Evolutionary conservation across 2,797 vertebrate species (phyloP), one percentile per base, ranked within the genome.

Genomic region (Sarcophilus harrisii): DNA sequence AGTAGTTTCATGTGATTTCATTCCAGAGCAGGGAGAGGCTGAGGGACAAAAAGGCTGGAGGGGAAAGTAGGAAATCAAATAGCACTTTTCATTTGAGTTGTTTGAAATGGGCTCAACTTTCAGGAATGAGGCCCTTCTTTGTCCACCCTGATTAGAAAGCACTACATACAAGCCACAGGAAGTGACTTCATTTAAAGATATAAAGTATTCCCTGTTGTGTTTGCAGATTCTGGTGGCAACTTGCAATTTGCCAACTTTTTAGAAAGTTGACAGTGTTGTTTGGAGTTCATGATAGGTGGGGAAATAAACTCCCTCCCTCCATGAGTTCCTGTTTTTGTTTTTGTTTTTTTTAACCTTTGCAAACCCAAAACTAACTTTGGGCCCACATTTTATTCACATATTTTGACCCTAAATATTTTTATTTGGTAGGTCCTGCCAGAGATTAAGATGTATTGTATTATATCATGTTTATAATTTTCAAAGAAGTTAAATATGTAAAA

Each of bases 31-130:
- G 55, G 90, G 90, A 66, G 91, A 90, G 29, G 18, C 73, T 29
- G 94, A 55, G 95, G 62, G 73, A 21, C 90, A 54, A 16, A 73
- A 90, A 90, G 52, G 16, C 89, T 91, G 58, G 96, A 38, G 0
- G 91, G 90, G 90, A 91, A 93, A 91, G 73, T 32, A 60, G 93
- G 96, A 98, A 97, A 93, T 97, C 81, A 58, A 97, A 52, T 57
- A 90, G 6, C 90, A 57, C 96, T 97, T 98, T 98, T 94, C 95
- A 91, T 0, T 90, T 92, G 95, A 92, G 60, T 96, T 95, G 62
- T 96, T 98, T 96, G 57, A 95, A 97, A 94, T 93, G 91, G 73
- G n/a, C 95, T 97, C 66, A 92, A 90, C 90, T 97, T 97, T 97
- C 95, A 95, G 49, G 57, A 60, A 16, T 52, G 92, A 97, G 94